These are phyloP conservation scores for Escarpia spicata DNA, from an alignment of 2,888 invertebrate species.

Conservation along the genomic window DNA sequence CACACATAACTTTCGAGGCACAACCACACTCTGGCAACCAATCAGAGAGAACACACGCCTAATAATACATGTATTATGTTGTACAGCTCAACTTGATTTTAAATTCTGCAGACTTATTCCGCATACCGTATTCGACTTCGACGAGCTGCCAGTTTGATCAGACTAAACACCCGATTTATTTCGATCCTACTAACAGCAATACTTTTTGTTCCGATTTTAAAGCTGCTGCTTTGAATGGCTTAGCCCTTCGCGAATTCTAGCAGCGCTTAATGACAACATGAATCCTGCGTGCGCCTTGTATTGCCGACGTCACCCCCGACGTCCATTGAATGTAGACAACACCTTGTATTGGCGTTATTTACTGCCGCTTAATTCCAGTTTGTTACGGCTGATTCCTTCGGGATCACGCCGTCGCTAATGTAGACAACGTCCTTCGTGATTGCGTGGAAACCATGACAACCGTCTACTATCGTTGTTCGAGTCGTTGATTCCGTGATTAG, in stretches of 20 bases:
- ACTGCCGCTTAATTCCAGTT: background rate
- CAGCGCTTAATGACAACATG: background rate
- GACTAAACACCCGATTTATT: background rate
- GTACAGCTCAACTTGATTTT: background rate
- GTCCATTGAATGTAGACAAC: background rate
- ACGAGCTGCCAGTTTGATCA: background rate
- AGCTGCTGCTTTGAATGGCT: no score
- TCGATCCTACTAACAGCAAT: background rate
- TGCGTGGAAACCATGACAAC: slow-evolving; percentile 12
- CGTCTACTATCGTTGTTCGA: background rate
- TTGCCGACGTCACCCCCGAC: background rate
- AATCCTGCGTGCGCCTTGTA: background rate
- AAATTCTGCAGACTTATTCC: background rate
- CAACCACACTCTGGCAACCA: background rate
- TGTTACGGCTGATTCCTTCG: background rate
- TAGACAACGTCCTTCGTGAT: background rate
- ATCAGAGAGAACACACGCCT: background rate
- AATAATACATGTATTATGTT: background rate
- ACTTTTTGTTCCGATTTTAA: no score
- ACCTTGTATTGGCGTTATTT: background rate
- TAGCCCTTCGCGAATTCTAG: no score
- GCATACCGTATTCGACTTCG: background rate
- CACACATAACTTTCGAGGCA: background rate
- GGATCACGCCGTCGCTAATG: slow-evolving; percentile 5
- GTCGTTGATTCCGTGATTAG: background rate